phyloP scores from a whole-genome alignment of 2,113 vertebrate genomes.

The Tylochromis polylepis region DNA sequence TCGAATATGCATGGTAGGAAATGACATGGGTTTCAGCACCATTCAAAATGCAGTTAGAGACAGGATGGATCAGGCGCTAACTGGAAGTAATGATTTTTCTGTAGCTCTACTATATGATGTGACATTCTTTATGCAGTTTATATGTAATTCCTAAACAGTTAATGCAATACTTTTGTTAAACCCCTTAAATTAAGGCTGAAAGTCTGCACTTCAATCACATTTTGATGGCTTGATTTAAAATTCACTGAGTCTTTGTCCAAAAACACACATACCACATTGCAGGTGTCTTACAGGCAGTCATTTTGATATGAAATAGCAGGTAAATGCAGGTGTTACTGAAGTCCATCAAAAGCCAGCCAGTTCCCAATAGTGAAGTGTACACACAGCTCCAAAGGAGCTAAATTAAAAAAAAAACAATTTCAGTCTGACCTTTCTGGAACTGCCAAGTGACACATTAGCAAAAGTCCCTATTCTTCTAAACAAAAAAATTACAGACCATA shows the following conservation, averaged over 20 bases:
- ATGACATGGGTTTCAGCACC: neutral
- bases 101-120: neutral
- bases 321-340: neutral
- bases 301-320: neutral
- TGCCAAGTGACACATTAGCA: slow-evolving; percentile 6
- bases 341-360: neutral
- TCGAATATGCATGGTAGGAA: neutral
- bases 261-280: neutral
- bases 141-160: neutral
- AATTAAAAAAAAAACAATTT: neutral
- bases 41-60: neutral
- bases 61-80: neutral
- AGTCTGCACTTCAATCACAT: neutral
- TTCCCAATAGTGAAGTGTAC: neutral
- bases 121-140: neutral
- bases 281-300: neutral
- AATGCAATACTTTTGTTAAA: neutral
- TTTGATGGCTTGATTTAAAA: neutral
- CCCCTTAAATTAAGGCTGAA: neutral
- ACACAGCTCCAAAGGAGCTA: neutral
- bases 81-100: neutral
- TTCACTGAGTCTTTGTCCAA: neutral
- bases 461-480: neutral
- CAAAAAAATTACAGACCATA: slow-evolving; percentile 19
- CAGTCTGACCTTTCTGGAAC: neutral